phyloP scores from a whole-genome alignment of 2,797 vertebrate genomes.

The Geotrypetes seraphini region DNA sequence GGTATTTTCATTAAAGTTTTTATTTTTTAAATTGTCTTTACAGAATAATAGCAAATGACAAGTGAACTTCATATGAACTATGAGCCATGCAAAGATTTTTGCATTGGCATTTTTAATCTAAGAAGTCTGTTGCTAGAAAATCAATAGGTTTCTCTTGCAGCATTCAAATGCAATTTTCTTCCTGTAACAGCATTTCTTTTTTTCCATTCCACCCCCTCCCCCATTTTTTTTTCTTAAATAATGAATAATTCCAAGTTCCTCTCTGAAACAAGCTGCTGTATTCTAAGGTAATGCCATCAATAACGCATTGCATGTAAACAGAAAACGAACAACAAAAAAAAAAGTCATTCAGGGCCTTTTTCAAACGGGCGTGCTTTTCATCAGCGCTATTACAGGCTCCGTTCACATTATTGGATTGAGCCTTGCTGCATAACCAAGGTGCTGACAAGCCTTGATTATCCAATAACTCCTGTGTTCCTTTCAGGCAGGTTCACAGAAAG shows the following conservation, averaged over 20 bases:
- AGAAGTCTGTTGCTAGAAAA: conserved; percentile 77
- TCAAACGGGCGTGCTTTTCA: conserved; percentile 74
- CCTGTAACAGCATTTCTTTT: conserved; percentile 59
- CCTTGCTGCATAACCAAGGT: conserved; percentile 80
- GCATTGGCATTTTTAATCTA: conserved; percentile 81
- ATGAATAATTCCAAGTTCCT: conserved; percentile 66
- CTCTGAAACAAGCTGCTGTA: conserved; percentile 66
- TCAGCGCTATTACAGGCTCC: conserved; percentile 84
- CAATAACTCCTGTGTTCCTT: conserved; percentile 93
- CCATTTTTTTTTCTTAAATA: conserved; percentile 46
- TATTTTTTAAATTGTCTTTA: conserved; percentile 33
- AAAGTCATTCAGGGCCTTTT: conserved; percentile 72
- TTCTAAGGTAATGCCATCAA: conserved; percentile 70
- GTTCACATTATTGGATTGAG: conserved; percentile 82
- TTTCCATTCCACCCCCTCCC: conserved; percentile 34
- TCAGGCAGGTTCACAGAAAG: conserved; percentile 87
- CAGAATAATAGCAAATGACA: conserved; percentile 72
- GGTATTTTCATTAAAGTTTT: conserved; percentile 61
- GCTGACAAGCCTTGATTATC: conserved; percentile 93
- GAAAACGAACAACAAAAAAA: conserved; percentile 66
- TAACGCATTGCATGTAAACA: conserved; percentile 71
- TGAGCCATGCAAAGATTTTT: conserved; percentile 65
- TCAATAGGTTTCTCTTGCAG: conserved; percentile 72
- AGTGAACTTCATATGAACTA: conserved; percentile 72
- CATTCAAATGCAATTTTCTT: conserved; percentile 77